A percentile compares a stretch with the other conserved stretches of the same genome.
phyloP scores from a whole-genome alignment of 2,113 vertebrate genomes.

The Chaetodon auriga region DNA sequence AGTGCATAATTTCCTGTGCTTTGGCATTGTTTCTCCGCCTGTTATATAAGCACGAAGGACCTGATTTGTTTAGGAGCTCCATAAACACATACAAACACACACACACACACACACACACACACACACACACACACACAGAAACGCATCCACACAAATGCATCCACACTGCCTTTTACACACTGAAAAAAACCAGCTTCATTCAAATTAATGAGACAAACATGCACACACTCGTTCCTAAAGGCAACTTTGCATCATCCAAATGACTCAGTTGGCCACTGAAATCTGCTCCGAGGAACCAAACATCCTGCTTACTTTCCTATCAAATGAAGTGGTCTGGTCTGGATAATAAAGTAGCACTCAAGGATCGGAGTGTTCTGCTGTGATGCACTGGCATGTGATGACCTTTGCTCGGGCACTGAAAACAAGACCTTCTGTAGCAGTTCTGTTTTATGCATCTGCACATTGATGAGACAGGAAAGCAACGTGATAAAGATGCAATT shows the following conservation, averaged over 20 bases:
- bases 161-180: background rate
- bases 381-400: background rate
- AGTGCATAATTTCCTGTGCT: background rate
- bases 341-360: background rate
- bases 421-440: too few species aligned
- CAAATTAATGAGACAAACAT: slow-evolving; percentile 6
- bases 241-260: slow-evolving; percentile 51
- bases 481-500: background rate
- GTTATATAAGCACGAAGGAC: slow-evolving; percentile 6
- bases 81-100: slow-evolving; percentile 4
- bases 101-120: background rate
- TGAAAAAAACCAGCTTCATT: background rate
- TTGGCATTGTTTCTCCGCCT: background rate
- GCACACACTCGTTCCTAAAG: background rate
- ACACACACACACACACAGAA: background rate
- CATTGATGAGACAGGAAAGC: background rate
- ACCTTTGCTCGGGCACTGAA: background rate
- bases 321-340: slow-evolving; percentile 35
- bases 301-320: slow-evolving; percentile 20
- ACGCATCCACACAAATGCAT: background rate
- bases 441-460: background rate
- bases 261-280: background rate
- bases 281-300: slow-evolving; percentile 1
- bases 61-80: slow-evolving; percentile 14
- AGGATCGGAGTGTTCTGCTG: background rate